Conservation (phyloP, 2,113 vertebrate species). For the Chamaetylas fuelleborni region DNA sequence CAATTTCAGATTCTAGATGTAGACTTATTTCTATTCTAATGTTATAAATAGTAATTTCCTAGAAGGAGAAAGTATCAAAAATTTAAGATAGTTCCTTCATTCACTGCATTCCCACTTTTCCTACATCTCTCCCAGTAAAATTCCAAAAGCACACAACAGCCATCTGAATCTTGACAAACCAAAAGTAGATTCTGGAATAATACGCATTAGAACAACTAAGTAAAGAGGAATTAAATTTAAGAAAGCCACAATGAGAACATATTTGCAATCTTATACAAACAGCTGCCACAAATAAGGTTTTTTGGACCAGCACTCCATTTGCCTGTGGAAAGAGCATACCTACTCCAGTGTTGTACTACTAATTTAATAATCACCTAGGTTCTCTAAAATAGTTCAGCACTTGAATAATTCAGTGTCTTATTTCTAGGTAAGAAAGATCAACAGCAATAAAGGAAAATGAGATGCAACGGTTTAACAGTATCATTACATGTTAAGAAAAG, state of each 20-base stretch:
- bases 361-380: not conserved
- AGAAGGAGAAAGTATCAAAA: not conserved
- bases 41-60: not conserved
- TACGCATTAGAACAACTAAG: not conserved
- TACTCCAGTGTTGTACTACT: not conserved
- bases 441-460: not conserved
- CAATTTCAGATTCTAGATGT: not conserved
- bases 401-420: not conserved
- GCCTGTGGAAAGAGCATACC: not conserved
- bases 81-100: not conserved
- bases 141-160: not conserved
- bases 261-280: not conserved
- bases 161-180: not conserved
- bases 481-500: not conserved
- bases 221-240: not conserved
- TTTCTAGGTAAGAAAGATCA: not conserved
- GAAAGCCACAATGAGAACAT: not conserved
- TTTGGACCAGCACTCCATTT: not conserved
- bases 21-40: not conserved
- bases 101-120: not conserved
- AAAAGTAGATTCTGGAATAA: not conserved
- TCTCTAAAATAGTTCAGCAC: not conserved
- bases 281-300: not conserved
- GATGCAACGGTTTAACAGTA: fast-evolving
- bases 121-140: not conserved